Evolutionary conservation across 2,797 vertebrate species (phyloP).

Genomic region (Xiphorhynchus erythropygius): DNA sequence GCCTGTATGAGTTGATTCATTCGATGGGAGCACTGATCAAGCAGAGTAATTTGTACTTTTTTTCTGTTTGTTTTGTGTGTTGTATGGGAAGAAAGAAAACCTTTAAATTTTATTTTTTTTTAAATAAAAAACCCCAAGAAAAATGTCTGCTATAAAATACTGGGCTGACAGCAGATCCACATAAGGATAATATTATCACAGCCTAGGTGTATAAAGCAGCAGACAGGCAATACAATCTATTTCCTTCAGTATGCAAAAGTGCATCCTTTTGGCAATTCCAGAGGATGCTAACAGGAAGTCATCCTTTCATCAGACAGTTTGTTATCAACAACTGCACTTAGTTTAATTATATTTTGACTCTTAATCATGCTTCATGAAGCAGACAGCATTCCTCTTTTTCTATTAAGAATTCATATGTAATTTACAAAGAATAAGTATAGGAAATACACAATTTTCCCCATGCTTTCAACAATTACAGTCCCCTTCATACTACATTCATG

Average conservation of each 20-base stretch:
- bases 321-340: background rate
- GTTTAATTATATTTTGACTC: slow-evolving; percentile 35
- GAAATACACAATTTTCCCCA: background rate
- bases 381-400: background rate
- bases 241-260: background rate
- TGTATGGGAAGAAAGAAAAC: background rate
- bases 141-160: background rate
- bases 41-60: background rate
- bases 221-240: background rate
- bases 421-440: background rate
- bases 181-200: background rate
- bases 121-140: background rate
- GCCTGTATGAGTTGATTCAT: background rate
- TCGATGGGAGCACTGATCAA: background rate
- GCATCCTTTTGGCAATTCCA: background rate
- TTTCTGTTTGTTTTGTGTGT: background rate
- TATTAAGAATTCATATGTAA: background rate
- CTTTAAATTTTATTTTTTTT: background rate
- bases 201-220: background rate
- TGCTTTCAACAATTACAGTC: background rate
- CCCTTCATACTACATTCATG: background rate
- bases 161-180: background rate
- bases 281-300: background rate
- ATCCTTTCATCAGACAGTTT: slow-evolving; percentile 3
- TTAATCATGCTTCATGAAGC: background rate